Conservation (phyloP, 2,888 invertebrate species). For the Seira musarum region DNA sequence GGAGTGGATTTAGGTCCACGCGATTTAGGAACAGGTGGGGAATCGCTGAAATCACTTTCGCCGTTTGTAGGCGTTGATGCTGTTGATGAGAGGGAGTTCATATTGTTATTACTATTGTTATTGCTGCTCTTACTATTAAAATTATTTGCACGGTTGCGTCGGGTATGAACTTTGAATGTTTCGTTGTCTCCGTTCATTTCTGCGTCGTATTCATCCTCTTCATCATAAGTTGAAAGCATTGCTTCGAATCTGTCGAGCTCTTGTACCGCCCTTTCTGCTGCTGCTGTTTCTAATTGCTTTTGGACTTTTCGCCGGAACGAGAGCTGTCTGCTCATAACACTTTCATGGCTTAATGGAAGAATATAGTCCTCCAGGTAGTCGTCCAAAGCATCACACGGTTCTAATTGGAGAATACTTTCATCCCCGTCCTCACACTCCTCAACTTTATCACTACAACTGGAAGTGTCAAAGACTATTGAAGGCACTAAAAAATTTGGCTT, state of each 20-base stretch:
- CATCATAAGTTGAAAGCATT: slow-evolving; percentile 66
- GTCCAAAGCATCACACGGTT: slow-evolving; percentile 65
- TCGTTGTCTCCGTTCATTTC: slow-evolving; percentile 26
- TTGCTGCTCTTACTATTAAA: slow-evolving; percentile 9
- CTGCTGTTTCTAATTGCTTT: slow-evolving; percentile 65
- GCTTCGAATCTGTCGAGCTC: slow-evolving; percentile 67
- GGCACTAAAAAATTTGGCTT: slow-evolving; percentile 50
- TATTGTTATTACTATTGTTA: slow-evolving; percentile 22
- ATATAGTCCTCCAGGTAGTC: slow-evolving; percentile 71
- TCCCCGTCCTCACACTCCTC: slow-evolving; percentile 36
- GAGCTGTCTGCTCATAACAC: slow-evolving; percentile 70
- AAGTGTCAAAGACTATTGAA: slow-evolving; percentile 48
- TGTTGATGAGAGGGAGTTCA: slow-evolving; percentile 12
- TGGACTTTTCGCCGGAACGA: slow-evolving; percentile 70
- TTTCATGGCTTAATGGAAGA: slow-evolving; percentile 71
- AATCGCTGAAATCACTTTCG: slow-evolving; percentile 12
- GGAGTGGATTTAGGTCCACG: slow-evolving; percentile 15
- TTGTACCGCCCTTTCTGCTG: slow-evolving; percentile 64
- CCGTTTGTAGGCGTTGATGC: slow-evolving; percentile 33
- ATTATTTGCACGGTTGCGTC: slow-evolving; percentile 20
- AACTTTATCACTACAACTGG: slow-evolving; percentile 30
- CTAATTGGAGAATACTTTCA: slow-evolving; percentile 51
- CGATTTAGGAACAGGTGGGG: slow-evolving; percentile 46
- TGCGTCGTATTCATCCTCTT: slow-evolving; percentile 59
- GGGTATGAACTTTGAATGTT: slow-evolving; percentile 10